These are phyloP conservation scores for Micromys minutus DNA, from an alignment of 2,113 vertebrate species.

Conservation along the genomic window DNA sequence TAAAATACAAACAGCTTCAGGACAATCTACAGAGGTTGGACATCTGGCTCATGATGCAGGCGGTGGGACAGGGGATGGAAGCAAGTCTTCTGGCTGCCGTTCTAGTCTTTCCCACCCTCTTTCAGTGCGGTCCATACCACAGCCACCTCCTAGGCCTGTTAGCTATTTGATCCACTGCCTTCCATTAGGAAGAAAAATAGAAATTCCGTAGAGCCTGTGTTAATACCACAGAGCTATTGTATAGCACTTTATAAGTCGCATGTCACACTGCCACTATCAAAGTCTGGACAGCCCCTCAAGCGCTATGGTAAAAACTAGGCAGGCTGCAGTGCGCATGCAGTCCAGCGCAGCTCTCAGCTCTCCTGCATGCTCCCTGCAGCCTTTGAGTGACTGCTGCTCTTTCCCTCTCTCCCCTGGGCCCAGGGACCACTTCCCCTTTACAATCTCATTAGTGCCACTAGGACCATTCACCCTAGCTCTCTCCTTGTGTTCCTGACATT, in stretches of 20 bases:
- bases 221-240: not conserved
- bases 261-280: not conserved
- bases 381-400: not conserved
- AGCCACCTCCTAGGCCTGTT: not conserved
- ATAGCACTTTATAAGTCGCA: not conserved
- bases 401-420: not conserved
- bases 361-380: not conserved
- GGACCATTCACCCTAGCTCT: not conserved
- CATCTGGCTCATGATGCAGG: not conserved
- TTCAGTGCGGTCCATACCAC: not conserved
- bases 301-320: not conserved
- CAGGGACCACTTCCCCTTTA: not conserved
- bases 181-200: not conserved
- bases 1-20: no score
- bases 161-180: not conserved
- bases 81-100: not conserved
- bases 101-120: not conserved
- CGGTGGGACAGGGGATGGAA: not conserved
- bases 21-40: no score
- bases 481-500: conserved; percentile 19
- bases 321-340: fast-evolving
- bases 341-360: not conserved
- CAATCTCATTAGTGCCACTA: conserved; percentile 49
- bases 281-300: not conserved
- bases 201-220: not conserved